These are phyloP conservation scores for Pharmacophagus antenor DNA, from an alignment of 2,888 invertebrate species.

Conservation along the genomic window DNA sequence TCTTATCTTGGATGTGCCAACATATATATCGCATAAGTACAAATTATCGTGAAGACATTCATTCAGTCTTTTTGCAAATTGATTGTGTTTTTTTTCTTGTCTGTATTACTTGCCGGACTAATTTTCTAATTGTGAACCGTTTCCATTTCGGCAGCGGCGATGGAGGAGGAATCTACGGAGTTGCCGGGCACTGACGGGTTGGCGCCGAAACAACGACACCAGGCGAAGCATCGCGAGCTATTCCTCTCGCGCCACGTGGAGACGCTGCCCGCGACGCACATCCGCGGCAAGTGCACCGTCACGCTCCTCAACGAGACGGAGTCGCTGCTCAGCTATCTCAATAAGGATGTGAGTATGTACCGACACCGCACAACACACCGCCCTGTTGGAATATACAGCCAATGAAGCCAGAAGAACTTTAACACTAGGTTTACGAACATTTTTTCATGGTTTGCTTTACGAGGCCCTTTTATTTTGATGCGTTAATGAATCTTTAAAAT, in stretches of 20 bases:
- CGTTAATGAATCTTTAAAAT: too few species aligned
- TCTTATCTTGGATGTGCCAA: too few species aligned
- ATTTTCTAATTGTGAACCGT: too few species aligned
- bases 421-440: neutral
- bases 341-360: conserved; percentile 92
- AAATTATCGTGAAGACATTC: too few species aligned
- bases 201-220: conserved; percentile 93
- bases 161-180: conserved; percentile 84
- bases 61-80: too few species aligned
- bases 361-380: conserved; percentile 33
- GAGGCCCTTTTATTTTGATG: too few species aligned
- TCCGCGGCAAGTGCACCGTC: conserved; percentile 99
- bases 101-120: too few species aligned
- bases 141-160: conserved; percentile 77
- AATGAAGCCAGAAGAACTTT: too few species aligned
- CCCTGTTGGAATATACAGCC: too few species aligned
- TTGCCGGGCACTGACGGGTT: conserved; percentile 83
- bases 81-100: too few species aligned
- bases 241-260: conserved; percentile 99
- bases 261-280: conserved; percentile 98
- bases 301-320: conserved; percentile 99
- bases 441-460: too few species aligned
- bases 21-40: too few species aligned
- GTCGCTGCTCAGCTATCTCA: conserved; percentile 96
- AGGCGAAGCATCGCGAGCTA: conserved; percentile 98